Evolutionary conservation across 2,797 vertebrate species (phyloP), one percentile per base, ranked within the genome.

Genomic region (Ispidina lecontei): DNA sequence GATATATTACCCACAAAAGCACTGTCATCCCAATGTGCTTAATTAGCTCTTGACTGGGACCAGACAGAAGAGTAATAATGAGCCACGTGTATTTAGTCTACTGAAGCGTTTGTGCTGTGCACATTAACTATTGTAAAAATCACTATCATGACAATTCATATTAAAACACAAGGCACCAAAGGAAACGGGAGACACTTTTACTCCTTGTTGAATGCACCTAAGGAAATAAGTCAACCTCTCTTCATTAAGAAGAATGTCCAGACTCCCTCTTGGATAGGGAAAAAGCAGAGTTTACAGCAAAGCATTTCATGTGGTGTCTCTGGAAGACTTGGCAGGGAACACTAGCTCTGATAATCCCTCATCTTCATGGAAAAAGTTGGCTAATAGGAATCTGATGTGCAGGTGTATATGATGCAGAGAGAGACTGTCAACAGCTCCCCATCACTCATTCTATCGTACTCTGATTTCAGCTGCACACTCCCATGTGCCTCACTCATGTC

Each of bases 1-100:
- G 65, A 92, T 60, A 49, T 60, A 16, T 71, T 76, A 79, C 39
- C 49, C 49, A 68, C 65, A 87, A 85, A 86, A 92, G 60, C 72
- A 49, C 49, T 29, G 25, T 58, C 82, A 64, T 51, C 33, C 54
- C 65, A 71, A 46, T 35, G 54, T 46, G 44, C 62, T 79, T 87
- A 71, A 91, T 92, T 77, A 93, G 62, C 54, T 65, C 49, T 74
- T 91, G 72, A 85, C 5, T 60, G 33, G 49, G 75, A 80, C 29
- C 18, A 74, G 49, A 56, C 49, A 62, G 76, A 7, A 84, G 39
- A 81, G 31, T 55, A 75, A 84, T 78, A 77, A 81, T 7, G 31
- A 92, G 56, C 60, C 59, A 73, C 2, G 1, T 20, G 20, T 49
- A 75, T 46, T 92, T 75, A 68, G 64, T 73, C 58, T 49, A 47